A percentile compares a stretch with the other conserved stretches of the same genome.
These are phyloP conservation scores for Ceratosolen fusciceps DNA, from an alignment of 1,140 invertebrate species.

Conservation along the genomic window DNA sequence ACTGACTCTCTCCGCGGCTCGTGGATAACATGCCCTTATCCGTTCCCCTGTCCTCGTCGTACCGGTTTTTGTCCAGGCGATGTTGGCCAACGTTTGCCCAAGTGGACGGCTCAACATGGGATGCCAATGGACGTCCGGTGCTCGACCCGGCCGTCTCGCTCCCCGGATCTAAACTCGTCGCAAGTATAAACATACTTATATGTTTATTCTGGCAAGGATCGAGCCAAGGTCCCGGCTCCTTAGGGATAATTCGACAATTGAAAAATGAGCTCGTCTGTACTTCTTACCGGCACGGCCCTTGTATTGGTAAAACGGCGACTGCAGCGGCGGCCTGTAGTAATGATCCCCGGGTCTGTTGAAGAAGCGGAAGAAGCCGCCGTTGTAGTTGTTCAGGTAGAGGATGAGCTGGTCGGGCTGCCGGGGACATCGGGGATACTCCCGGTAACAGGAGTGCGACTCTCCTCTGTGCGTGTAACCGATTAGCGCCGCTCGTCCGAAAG, in stretches of 20 bases:
- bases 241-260: too few species aligned
- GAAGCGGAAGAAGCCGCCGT: constrained; percentile 86
- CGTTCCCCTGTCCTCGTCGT: not conserved
- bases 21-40: constrained; percentile 45
- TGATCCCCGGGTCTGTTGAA: constrained; percentile 68
- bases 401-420: constrained; percentile 79
- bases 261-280: not conserved
- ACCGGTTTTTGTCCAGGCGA: constrained; percentile 48
- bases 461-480: constrained; percentile 78
- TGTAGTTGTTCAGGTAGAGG: constrained; percentile 87
- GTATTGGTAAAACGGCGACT: constrained; percentile 23
- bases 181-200: too few species aligned
- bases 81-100: constrained; percentile 45
- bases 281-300: constrained; percentile 9
- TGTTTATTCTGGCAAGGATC: too few species aligned
- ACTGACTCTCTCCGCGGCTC: constrained; percentile 32
- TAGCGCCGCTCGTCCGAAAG: constrained; percentile 80
- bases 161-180: not conserved
- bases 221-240: too few species aligned
- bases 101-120: constrained; percentile 1
- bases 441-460: constrained; percentile 75
- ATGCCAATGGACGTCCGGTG: not conserved
- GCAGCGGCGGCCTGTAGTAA: constrained; percentile 24
- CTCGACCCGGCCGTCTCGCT: not conserved
- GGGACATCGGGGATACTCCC: constrained; percentile 81